Percentiles rank a stretch among this genome's conserved stretches.
phyloP scores from a whole-genome alignment of 2,888 invertebrate species.

The Drosophila tripunctata region DNA sequence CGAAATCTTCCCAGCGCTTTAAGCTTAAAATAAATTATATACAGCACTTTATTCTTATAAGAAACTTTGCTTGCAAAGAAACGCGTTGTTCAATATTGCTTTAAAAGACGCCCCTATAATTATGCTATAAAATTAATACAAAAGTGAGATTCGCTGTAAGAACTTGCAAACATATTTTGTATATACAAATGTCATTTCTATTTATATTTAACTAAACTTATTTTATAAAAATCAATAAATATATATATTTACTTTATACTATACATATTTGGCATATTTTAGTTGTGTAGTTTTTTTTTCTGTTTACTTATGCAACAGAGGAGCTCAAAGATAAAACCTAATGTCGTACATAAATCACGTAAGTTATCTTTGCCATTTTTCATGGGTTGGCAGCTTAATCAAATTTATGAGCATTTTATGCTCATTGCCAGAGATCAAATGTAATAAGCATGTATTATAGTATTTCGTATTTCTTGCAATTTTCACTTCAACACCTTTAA shows the following conservation, averaged over 20 bases:
- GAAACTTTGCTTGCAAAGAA: too few relatives aligned
- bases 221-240: slow-evolving; percentile 24
- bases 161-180: background rate
- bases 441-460: slow-evolving; percentile 65
- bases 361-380: background rate
- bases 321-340: slow-evolving; percentile 3
- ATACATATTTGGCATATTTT: background rate
- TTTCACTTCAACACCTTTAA: slow-evolving; percentile 69
- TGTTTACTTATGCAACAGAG: slow-evolving; percentile 20
- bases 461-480: slow-evolving; percentile 57
- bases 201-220: too few relatives aligned
- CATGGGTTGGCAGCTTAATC: slow-evolving; percentile 49
- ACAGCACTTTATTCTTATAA: too few relatives aligned
- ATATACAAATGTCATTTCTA: too few relatives aligned
- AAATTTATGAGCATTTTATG: slow-evolving; percentile 77
- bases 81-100: too few relatives aligned
- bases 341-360: slow-evolving; percentile 61
- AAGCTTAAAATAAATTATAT: too few relatives aligned
- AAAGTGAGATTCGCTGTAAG: background rate
- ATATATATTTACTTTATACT: slow-evolving; percentile 10
- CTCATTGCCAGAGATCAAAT: slow-evolving; percentile 67
- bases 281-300: background rate
- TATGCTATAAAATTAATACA: background rate
- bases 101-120: background rate
- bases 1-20: too few relatives aligned